Base-by-base conservation (phyloP, 2,113 vertebrate genomes). In the Scophthalmus maximus region DNA sequence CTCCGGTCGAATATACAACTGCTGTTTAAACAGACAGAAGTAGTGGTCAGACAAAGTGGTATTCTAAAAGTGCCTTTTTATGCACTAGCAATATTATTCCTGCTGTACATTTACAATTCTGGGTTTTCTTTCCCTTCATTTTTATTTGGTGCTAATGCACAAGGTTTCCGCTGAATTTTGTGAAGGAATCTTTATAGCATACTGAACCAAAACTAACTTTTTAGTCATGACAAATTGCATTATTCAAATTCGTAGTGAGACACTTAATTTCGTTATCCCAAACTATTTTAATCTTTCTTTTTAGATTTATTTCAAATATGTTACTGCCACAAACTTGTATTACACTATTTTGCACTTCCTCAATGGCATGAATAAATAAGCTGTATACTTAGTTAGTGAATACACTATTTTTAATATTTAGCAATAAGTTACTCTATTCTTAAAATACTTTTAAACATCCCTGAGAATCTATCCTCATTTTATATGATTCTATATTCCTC, bases 51-150 rank as follows among this genome's bases (percentile, higher is more conserved):
- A 81, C 55, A 73, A 61, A 50, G 44, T 59, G 29, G 26, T 62
- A 59, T 85, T n/a, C 20, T 72, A 36, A 65, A 86, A 77, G 86
- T 93, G 88, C 84, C 87, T 90, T 90, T 77, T 74, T 53, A 73
- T 66, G 73, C 66, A 67, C 55, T 80, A 72, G 82, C 30, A 27
- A 11, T 23, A 46, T 78, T 81, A 84, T 77, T 63, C 38, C 59
- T 79, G 12, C 62, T 84, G 20, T 87, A 23, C 64, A 58, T 82
- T 88, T 78, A 15, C 32, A 53, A 27, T 68, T 52, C 49, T 74
- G 30, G 49, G 34, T 79, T 81, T 71, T 6, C 18, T 50, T 65
- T 72, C 22, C 18, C 23, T 65, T 68, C 26, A 27, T 74, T 70
- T 61, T 44, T 46, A 44, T 71, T 60, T 11, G 73, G 8, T 66